Base-by-base conservation (phyloP, 2,888 invertebrate genomes). In the Tinea semifulvella region DNA sequence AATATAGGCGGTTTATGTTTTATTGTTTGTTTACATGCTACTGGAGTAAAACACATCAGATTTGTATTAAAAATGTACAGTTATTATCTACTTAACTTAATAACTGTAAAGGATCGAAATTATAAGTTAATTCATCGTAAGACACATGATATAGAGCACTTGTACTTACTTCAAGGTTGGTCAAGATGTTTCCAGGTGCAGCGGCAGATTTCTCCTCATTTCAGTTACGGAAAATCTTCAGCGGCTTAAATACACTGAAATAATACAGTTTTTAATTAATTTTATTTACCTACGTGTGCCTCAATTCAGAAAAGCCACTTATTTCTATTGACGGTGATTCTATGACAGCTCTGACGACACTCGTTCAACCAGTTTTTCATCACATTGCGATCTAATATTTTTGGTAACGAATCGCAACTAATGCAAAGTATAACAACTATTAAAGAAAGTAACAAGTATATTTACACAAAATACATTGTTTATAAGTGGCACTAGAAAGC, bases 151-250 rank as follows among this genome's bases (percentile, higher is more conserved):
- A 26, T 11, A 26, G 31, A 31, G 2, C 7, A 31, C 26, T 26
- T 26, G n/a, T 68, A 75, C 79, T 76, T 56, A 77, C 79, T 79
- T 75, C 75, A 74, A 75, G 76, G 76, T 73, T 76, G 75, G 77
- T 77, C 76, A 79, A 76, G 79, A 75, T 72, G 67, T 70, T 75
- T 65, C 67, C 61, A 70, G 63, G 63, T 67, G 61, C 53, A 71
- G 61, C 58, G 60, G 56, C 58, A 60, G 13, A 16, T 31, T 28
- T 60, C 63, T 65, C 74, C 59, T 72, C 79, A 77, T 77, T 66
- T 71, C 75, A 73, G 56, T 58, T 61, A 61, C 54, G 55, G 54
- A 49, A 49, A 49, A 48, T 51, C 51, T 54, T 19, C 43, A 19
- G 31, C 19, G 17, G 14, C 14, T 50, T 54, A 57, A 54, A 56